Evolutionary conservation across 2,797 vertebrate genomes (phyloP), one percentile per base, ranked within the genome.

Genomic region (Sarcophilus harrisii): DNA sequence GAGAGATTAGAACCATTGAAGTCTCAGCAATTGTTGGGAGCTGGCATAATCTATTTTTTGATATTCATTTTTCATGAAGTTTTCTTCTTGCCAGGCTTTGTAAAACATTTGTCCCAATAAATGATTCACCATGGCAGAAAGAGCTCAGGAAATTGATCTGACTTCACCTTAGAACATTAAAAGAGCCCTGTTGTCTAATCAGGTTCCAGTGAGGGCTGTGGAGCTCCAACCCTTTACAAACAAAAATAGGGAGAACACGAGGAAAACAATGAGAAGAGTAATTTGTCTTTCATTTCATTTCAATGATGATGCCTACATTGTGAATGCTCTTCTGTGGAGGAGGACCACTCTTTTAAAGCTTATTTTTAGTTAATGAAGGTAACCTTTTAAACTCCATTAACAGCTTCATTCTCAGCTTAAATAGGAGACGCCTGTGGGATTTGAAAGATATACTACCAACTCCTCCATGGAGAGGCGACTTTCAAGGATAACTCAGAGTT

Each of bases 61-160:
- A 87, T 98, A 98, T 98, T 98, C 98, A 98, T 99, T 98, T 98
- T 98, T 99, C 98, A 98, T 99, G 98, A 98, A 98, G 98, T 92
- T 16, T 97, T 98, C 66, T 95, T 98, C 97, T 97, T 98, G 95
- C 95, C 93, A 96, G 96, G 95, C 98, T 98, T 98, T 98, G 98
- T 98, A 98, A 98, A 98, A 98, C 96, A 97, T 97, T 93, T 90
- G 96, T 98, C 97, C 97, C 97, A 97, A 98, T 98, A 98, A 99
- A 98, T 98, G 97, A 98, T 98, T 98, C 98, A 98, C 96, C 91
- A 93, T 58, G 94, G 97, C 52, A 95, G 29, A 97, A 97, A 97
- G 91, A 91, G 97, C 96, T 32, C 97, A 98, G 94, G 95, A 98
- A 98, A 98, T 96, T 92, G 93, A 98, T 97, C 97, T 98, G 91